Evolutionary conservation across 2,888 invertebrate genomes (phyloP).

Genomic region (Eilema caniola): DNA sequence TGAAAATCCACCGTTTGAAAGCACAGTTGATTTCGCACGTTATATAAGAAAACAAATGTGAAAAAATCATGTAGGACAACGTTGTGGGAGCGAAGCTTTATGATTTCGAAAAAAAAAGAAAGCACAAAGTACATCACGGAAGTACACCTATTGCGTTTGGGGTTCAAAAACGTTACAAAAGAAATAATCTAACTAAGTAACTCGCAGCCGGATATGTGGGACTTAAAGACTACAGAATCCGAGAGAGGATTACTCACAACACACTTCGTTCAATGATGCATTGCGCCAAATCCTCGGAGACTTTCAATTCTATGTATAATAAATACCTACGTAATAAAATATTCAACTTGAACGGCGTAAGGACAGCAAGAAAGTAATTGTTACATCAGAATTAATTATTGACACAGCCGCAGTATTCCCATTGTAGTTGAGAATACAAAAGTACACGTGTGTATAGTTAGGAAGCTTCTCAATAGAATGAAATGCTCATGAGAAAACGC

Average conservation of each 20-base stretch:
- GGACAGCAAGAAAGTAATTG: conserved; percentile 31
- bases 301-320: neutral
- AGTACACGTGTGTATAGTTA: conserved; percentile 28
- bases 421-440: conserved; percentile 42
- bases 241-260: conserved; percentile 8
- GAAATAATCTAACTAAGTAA: neutral
- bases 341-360: conserved; percentile 1
- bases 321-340: conserved; percentile 1
- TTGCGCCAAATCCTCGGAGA: conserved; percentile 2
- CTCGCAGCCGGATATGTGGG: neutral
- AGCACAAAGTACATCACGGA: neutral
- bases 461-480: conserved; percentile 61
- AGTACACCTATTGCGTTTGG: neutral
- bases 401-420: conserved; percentile 35
- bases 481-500: conserved; percentile 53
- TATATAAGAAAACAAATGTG: too few species aligned
- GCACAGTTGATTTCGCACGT: too few species aligned
- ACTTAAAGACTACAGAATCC: neutral
- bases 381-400: conserved; percentile 48
- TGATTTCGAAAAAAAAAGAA: too few species aligned
- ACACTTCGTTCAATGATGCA: conserved; percentile 12
- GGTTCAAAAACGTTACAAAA: neutral
- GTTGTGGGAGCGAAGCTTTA: too few species aligned
- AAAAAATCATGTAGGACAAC: too few species aligned
- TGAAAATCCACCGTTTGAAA: too few species aligned